Percentiles rank a stretch among this genome's conserved stretches.
phyloP scores from a whole-genome alignment of 1,140 invertebrate species.

The Teleopsis dalmanni region DNA sequence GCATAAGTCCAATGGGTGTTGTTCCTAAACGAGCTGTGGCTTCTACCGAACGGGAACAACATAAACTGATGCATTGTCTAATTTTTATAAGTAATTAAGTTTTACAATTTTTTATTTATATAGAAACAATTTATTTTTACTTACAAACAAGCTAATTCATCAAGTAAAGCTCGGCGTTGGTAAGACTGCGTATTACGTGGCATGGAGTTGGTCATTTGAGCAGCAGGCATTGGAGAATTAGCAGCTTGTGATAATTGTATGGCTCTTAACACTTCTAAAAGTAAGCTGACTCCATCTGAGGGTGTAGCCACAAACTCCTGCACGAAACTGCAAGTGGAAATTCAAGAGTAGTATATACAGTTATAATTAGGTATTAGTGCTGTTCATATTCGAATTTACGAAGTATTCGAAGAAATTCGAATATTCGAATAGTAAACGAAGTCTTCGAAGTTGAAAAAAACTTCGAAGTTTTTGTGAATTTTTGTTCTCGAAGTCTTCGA shows the following conservation, averaged over 20 bases:
- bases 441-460: too few species aligned
- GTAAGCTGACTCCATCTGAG: constrained; percentile 70
- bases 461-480: too few species aligned
- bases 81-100: background rate
- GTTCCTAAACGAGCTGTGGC: constrained; percentile 63
- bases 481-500: too few species aligned
- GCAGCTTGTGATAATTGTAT: constrained; percentile 65
- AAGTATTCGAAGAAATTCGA: too few species aligned
- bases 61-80: constrained; percentile 72
- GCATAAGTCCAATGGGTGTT: constrained; percentile 74
- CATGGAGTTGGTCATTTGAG: constrained; percentile 47
- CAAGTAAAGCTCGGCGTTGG: constrained; percentile 63
- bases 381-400: too few species aligned
- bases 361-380: too few species aligned
- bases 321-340: constrained; percentile 65
- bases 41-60: constrained; percentile 66
- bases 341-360: too few species aligned
- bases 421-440: too few species aligned
- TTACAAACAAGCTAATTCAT: constrained; percentile 78
- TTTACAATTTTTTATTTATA: too few species aligned
- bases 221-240: constrained; percentile 24
- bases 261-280: constrained; percentile 74
- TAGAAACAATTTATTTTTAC: constrained; percentile 19
- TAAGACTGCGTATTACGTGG: constrained; percentile 50
- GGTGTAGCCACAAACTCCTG: constrained; percentile 80